A percentile compares a stretch with the other conserved stretches of the same genome.
Conservation (phyloP, 2,888 invertebrate genomes). For the Oscheius sp. region DNA sequence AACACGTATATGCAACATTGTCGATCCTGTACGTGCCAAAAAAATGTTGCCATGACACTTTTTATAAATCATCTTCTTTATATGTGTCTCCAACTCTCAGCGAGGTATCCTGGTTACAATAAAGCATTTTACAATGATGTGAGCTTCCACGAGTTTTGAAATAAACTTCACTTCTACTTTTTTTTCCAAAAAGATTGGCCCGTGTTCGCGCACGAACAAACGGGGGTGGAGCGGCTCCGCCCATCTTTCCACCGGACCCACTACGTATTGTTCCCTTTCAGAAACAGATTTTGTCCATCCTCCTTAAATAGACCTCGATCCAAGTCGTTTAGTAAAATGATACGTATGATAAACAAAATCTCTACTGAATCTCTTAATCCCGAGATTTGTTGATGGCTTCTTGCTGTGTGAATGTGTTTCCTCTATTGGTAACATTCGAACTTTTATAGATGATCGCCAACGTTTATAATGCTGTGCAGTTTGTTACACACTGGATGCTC, state of each 20-base stretch:
- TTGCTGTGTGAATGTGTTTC: too few relatives aligned
- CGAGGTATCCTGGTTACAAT: slow-evolving; percentile 1
- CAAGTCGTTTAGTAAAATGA: too few relatives aligned
- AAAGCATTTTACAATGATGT: too few relatives aligned
- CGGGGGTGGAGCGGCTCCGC: slow-evolving; percentile 29
- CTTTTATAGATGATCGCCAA: too few relatives aligned
- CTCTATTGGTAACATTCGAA: too few relatives aligned
- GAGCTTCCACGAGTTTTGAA: too few relatives aligned
- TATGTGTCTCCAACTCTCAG: slow-evolving; percentile 12
- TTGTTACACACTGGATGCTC: too few relatives aligned
- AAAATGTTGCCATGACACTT: not conserved
- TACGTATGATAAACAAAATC: too few relatives aligned
- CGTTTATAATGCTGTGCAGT: too few relatives aligned
- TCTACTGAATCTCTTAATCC: too few relatives aligned
- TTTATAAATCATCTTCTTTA: not conserved
- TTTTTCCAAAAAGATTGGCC: not conserved
- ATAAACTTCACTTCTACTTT: not conserved
- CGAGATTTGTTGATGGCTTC: too few relatives aligned
- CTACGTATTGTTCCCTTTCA: slow-evolving; percentile 27
- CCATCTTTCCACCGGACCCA: slow-evolving; percentile 22
- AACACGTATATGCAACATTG: not conserved
- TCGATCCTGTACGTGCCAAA: not conserved
- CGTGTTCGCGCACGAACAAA: slow-evolving; percentile 24
- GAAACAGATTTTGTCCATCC: slow-evolving; percentile 27
- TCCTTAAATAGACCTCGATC: too few relatives aligned